Conservation (phyloP, 2,888 invertebrate genomes). For the Odontomyia ornata region DNA sequence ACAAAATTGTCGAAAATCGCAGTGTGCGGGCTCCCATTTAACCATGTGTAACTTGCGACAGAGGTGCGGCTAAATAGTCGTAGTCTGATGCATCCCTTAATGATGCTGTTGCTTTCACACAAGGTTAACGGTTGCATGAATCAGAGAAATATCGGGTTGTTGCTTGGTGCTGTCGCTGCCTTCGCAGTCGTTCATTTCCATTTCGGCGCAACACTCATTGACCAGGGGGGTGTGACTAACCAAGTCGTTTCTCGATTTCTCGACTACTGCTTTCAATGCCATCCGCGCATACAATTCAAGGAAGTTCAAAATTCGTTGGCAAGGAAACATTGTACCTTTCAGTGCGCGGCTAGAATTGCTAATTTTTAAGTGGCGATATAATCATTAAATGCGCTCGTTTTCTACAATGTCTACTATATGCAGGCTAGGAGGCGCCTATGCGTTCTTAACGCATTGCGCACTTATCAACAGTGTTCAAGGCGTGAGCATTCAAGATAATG, state of each 20-base stretch:
- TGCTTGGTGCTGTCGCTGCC: not conserved
- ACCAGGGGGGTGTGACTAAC: constrained; percentile 12
- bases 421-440: not conserved
- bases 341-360: not conserved
- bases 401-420: not conserved
- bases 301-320: constrained; percentile 15
- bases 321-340: constrained; percentile 1
- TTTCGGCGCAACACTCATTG: not conserved
- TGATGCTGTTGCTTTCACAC: constrained; percentile 10
- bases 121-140: constrained; percentile 15
- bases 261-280: not conserved
- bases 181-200: not conserved
- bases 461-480: constrained; percentile 15
- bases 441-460: not conserved
- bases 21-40: too few relatives aligned
- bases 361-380: not conserved
- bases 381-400: not conserved
- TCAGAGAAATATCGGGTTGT: not conserved
- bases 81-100: too few relatives aligned
- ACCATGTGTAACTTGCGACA: too few relatives aligned
- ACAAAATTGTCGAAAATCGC: too few relatives aligned
- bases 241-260: not conserved
- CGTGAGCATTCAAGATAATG: not conserved
- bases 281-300: constrained; percentile 15
- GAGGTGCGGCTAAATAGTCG: too few relatives aligned